Conservation (phyloP, 2,888 invertebrate species). For the Rhaphigaster nebulosa region DNA sequence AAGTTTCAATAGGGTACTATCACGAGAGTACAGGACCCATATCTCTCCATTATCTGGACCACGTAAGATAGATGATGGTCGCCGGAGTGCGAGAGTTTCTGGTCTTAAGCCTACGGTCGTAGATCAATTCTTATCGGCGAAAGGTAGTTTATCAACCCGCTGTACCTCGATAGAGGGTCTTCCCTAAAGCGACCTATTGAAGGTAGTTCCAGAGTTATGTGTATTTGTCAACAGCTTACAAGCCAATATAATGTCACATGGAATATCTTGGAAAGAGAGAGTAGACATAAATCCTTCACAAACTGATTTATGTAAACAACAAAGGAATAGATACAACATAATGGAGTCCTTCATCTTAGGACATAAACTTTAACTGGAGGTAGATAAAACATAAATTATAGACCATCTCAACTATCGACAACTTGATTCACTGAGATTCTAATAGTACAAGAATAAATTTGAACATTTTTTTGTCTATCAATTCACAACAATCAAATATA, state of each 20-base stretch:
- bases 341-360: too few relatives aligned
- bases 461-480: too few relatives aligned
- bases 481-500: too few relatives aligned
- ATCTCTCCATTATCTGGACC: neutral
- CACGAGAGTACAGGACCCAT: neutral
- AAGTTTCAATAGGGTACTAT: slow-evolving; percentile 5
- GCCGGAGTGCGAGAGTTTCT: neutral
- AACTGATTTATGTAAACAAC: too few relatives aligned
- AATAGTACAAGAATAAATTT: too few relatives aligned
- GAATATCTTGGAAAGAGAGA: neutral
- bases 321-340: too few relatives aligned
- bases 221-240: neutral
- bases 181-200: neutral
- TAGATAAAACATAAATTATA: too few relatives aligned
- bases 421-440: too few relatives aligned
- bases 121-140: neutral
- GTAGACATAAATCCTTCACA: neutral
- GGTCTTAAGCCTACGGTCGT: neutral
- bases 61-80: neutral
- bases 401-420: too few relatives aligned
- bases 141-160: neutral
- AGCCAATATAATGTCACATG: neutral
- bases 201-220: neutral
- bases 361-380: too few relatives aligned
- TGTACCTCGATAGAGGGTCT: neutral